Evolutionary conservation across 2,113 vertebrate genomes (phyloP).

Genomic region (Phylloscopus trochiloides): DNA sequence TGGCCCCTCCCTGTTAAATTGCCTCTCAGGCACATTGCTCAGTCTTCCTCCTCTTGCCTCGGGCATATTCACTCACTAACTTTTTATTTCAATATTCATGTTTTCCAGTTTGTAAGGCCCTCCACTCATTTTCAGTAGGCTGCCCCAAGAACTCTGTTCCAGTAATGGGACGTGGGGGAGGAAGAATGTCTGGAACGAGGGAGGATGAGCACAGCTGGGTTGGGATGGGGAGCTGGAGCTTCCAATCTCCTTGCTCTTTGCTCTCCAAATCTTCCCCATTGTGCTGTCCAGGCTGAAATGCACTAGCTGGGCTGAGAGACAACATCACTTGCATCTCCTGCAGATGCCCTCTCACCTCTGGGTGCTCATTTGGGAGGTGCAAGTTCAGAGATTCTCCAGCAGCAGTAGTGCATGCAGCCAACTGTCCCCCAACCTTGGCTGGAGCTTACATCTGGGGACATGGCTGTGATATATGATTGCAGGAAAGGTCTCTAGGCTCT

Average conservation of each 20-base stretch:
- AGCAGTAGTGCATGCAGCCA: rapidly evolving
- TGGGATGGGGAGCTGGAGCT: neutral
- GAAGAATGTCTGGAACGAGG: neutral
- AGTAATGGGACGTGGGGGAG: neutral
- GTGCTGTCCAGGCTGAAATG: neutral
- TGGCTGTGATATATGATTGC: neutral
- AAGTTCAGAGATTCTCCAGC: neutral
- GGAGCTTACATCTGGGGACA: neutral
- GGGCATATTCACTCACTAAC: slow-evolving; percentile 55
- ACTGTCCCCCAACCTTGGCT: neutral
- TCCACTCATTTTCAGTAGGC: neutral
- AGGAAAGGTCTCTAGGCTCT: neutral
- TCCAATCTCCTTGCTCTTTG: neutral
- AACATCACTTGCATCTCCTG: neutral
- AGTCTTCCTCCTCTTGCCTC: slow-evolving; percentile 9
- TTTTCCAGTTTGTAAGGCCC: slow-evolving; percentile 34
- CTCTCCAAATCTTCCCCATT: neutral
- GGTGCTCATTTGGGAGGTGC: neutral
- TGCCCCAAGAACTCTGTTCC: neutral
- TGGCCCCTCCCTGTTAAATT: slow-evolving; percentile 45
- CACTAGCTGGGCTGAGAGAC: neutral
- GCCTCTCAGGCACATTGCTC: slow-evolving; percentile 43
- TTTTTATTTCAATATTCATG: slow-evolving; percentile 39
- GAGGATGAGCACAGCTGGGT: neutral
- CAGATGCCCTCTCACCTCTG: rapidly evolving